Conservation (phyloP, 2,113 vertebrate species). For the Limanda limanda region DNA sequence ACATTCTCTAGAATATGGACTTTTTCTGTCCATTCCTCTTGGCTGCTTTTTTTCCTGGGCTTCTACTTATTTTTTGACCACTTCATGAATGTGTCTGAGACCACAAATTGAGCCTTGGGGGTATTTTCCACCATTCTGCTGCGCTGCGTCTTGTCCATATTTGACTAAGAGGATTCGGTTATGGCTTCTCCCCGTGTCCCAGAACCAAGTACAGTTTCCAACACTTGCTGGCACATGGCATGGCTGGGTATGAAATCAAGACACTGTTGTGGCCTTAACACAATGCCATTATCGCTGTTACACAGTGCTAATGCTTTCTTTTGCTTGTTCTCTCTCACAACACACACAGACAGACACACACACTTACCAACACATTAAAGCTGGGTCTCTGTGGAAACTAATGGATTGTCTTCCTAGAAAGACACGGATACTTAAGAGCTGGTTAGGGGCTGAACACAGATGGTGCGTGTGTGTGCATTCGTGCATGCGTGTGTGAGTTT, state of each 20-base stretch:
- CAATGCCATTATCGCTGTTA: slow-evolving; percentile 65
- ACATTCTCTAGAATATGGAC: slow-evolving; percentile 10
- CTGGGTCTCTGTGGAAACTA: slow-evolving; percentile 58
- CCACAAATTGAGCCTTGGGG: slow-evolving; percentile 53
- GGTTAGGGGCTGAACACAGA: slow-evolving; percentile 62
- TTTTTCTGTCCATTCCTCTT: slow-evolving; percentile 16
- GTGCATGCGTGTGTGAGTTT: neutral
- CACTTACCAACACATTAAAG: slow-evolving; percentile 36
- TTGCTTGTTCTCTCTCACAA: slow-evolving; percentile 34
- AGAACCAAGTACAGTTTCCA: slow-evolving; percentile 62
- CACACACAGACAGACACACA: neutral
- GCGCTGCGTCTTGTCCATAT: slow-evolving; percentile 59
- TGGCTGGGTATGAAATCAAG: slow-evolving; percentile 62
- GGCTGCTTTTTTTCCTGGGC: slow-evolving; percentile 28
- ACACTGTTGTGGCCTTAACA: slow-evolving; percentile 66
- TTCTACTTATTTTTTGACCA: slow-evolving; percentile 37
- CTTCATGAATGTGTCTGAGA: slow-evolving; percentile 42
- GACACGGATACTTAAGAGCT: slow-evolving; percentile 65
- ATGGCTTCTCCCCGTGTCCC: slow-evolving; percentile 64
- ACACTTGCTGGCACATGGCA: slow-evolving; percentile 55
- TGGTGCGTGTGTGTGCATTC: slow-evolving; percentile 33
- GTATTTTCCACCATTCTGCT: slow-evolving; percentile 45
- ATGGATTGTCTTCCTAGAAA: slow-evolving; percentile 66
- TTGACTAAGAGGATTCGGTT: slow-evolving; percentile 62
- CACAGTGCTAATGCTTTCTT: slow-evolving; percentile 66